Evolutionary conservation across 1,140 invertebrate genomes (phyloP).

Genomic region (Rhyacophila brunnea): DNA sequence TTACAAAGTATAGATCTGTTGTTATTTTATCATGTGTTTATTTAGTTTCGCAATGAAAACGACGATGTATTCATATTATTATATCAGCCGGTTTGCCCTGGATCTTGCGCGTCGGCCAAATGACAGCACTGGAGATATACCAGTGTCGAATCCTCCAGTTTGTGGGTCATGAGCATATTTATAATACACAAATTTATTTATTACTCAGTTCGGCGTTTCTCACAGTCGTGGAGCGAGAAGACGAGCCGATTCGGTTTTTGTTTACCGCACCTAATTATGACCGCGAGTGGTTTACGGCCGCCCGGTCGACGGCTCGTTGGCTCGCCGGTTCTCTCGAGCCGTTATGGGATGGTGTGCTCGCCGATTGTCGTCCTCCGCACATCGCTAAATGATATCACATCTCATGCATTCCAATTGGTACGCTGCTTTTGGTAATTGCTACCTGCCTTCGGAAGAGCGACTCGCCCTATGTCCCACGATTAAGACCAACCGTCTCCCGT

Average conservation of each 20-base stretch:
- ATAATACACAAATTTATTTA: constrained; percentile 6
- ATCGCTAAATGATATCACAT: constrained; percentile 6
- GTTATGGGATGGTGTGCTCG: too few species aligned
- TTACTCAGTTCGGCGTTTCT: background rate
- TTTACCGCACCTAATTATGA: constrained; percentile 28
- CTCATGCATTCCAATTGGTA: constrained; percentile 5
- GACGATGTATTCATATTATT: too few species aligned
- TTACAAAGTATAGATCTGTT: too few species aligned
- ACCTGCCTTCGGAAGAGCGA: constrained; percentile 4
- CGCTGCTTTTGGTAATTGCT: constrained; percentile 13
- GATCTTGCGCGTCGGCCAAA: background rate
- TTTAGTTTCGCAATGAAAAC: too few species aligned
- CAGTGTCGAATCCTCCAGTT: background rate
- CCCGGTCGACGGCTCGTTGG: too few species aligned
- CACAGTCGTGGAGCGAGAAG: background rate
- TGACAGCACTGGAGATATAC: background rate
- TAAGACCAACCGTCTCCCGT: background rate
- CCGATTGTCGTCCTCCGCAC: background rate
- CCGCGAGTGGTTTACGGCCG: constrained; percentile 26
- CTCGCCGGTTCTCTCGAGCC: too few species aligned
- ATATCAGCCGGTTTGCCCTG: too few species aligned
- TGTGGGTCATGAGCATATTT: background rate
- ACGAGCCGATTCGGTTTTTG: constrained; percentile 12
- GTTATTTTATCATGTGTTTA: too few species aligned
- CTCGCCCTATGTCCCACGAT: constrained; percentile 8